Percentiles rank a stretch among this genome's conserved stretches.
Conservation (phyloP, 2,797 vertebrate species). For the Squalus acanthias region DNA sequence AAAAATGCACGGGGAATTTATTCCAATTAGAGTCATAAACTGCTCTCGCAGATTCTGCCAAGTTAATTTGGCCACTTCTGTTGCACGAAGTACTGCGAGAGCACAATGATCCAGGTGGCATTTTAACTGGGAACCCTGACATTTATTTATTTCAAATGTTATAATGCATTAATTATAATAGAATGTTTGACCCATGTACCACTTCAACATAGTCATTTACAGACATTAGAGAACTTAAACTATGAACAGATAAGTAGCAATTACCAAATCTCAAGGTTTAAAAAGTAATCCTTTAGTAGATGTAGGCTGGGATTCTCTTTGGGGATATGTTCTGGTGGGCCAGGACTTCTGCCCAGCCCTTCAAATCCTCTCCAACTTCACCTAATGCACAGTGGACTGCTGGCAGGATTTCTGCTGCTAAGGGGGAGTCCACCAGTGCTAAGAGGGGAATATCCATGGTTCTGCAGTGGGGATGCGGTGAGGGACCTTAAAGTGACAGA, state of each 20-base stretch:
- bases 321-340: no score
- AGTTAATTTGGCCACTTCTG: not conserved
- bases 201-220: not conserved
- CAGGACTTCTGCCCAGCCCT: no score
- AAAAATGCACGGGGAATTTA: not conserved
- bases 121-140: not conserved
- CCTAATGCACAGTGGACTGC: not conserved
- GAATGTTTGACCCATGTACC: not conserved
- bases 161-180: not conserved
- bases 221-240: not conserved
- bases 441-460: not conserved
- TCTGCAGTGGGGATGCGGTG: not conserved
- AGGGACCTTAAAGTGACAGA: not conserved
- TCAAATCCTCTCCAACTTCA: no score
- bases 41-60: not conserved
- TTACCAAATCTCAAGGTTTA: not conserved
- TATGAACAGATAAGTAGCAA: not conserved
- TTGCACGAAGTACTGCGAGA: not conserved
- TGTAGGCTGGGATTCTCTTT: not conserved
- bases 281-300: not conserved
- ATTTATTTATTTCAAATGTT: not conserved
- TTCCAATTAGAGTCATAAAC: not conserved
- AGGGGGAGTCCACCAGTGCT: not conserved
- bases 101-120: not conserved
- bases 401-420: not conserved